These are phyloP conservation scores for Morelia viridis DNA, from an alignment of 2,797 vertebrate genomes.

Conservation along the genomic window DNA sequence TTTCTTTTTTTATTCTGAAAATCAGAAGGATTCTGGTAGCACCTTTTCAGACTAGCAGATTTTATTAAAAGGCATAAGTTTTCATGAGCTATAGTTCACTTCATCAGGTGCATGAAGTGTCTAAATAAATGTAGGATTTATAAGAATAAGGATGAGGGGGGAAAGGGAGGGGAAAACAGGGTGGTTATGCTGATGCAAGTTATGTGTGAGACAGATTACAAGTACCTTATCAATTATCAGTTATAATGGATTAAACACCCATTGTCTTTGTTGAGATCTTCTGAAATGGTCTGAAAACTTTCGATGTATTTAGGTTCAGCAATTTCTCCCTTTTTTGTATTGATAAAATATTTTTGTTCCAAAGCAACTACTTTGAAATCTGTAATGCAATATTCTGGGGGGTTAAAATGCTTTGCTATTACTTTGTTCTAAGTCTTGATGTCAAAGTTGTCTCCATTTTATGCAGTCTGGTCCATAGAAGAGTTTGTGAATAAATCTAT, in stretches of 20 bases:
- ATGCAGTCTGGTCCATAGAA: background rate
- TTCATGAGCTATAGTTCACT: background rate
- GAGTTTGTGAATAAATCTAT: background rate
- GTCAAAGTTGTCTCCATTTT: background rate
- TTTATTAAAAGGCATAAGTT: background rate
- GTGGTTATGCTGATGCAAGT: background rate
- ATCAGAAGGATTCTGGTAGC: background rate
- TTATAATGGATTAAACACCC: background rate
- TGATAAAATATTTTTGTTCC: background rate
- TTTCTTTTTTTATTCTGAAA: background rate
- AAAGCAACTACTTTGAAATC: background rate
- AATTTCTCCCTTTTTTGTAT: background rate
- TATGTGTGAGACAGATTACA: background rate
- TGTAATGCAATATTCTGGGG: background rate
- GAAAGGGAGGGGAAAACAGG: background rate
- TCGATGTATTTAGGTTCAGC: background rate
- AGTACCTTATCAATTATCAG: background rate
- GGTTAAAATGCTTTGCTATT: background rate
- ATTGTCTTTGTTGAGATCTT: background rate
- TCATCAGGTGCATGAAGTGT: background rate
- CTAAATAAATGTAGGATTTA: background rate
- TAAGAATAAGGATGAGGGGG: background rate
- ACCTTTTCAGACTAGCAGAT: background rate
- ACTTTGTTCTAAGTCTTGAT: background rate
- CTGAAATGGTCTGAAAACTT: background rate